Evolutionary conservation across 2,113 vertebrate genomes (phyloP).

Genomic region (Rhinopithecus roxellana): DNA sequence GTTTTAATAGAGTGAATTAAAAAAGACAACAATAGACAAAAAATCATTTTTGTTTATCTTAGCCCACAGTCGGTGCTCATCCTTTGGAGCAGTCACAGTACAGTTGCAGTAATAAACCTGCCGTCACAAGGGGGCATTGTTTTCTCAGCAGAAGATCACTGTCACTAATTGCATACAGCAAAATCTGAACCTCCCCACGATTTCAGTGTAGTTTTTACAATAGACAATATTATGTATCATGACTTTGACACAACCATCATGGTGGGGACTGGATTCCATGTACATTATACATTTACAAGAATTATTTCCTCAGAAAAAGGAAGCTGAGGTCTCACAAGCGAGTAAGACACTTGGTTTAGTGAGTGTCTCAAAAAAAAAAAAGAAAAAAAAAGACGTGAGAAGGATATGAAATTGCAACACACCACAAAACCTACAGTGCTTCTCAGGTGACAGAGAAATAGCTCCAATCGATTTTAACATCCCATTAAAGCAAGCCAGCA

Average conservation of each 20-base stretch:
- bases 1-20: not conserved
- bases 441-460: constrained; percentile 70
- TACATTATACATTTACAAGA: constrained; percentile 68
- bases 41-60: not conserved
- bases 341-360: constrained; percentile 48
- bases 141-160: not conserved
- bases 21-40: not conserved
- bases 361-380: not conserved
- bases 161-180: not conserved
- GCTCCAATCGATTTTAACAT: constrained; percentile 64
- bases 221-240: not conserved
- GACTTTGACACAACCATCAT: not conserved
- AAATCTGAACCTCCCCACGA: not conserved
- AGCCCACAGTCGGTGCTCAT: not conserved
- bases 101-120: not conserved
- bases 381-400: not conserved
- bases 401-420: constrained; percentile 28
- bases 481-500: constrained; percentile 67
- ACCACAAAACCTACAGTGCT: constrained; percentile 58
- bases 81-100: not conserved
- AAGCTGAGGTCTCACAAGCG: constrained; percentile 53
- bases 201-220: not conserved
- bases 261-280: constrained; percentile 49
- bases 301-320: constrained; percentile 59
- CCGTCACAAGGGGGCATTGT: not conserved